phyloP scores from a whole-genome alignment of 2,888 invertebrate species.

The Saturnia pavonia region DNA sequence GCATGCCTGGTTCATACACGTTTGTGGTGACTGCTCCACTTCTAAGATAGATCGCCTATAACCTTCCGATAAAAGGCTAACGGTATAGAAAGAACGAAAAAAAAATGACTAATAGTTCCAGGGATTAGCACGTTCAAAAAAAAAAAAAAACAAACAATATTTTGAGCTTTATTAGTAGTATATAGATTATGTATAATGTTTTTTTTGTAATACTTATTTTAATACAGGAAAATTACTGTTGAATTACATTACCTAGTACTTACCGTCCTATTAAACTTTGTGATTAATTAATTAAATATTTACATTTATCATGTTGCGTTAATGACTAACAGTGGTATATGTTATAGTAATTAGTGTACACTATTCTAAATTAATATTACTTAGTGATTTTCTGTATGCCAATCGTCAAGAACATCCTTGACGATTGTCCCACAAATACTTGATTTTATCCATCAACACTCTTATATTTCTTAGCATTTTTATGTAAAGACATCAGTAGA shows the following conservation, averaged over 20 bases:
- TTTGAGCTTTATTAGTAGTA: no score
- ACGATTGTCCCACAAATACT: not conserved
- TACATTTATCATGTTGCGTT: not conserved
- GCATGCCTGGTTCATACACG: no score
- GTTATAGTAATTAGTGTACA: not conserved
- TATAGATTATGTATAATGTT: not conserved
- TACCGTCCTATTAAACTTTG: not conserved
- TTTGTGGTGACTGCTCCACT: no score
- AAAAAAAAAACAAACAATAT: no score
- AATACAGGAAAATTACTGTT: not conserved
- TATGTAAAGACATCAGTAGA: not conserved
- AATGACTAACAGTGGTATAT: not conserved
- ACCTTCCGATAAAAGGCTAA: no score
- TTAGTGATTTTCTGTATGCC: not conserved
- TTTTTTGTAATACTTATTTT: not conserved
- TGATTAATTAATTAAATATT: not conserved
- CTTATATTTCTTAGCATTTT: not conserved
- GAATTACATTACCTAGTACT: no score
- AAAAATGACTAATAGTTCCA: no score
- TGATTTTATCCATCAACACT: not conserved
- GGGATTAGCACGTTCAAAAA: no score
- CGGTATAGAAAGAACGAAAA: no score
- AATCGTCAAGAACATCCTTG: not conserved
- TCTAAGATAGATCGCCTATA: no score
- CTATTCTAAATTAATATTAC: not conserved